A percentile compares a stretch with the other conserved stretches of the same genome.
phyloP scores from a whole-genome alignment of 2,113 vertebrate species.

The Peromyscus polionotus region DNA sequence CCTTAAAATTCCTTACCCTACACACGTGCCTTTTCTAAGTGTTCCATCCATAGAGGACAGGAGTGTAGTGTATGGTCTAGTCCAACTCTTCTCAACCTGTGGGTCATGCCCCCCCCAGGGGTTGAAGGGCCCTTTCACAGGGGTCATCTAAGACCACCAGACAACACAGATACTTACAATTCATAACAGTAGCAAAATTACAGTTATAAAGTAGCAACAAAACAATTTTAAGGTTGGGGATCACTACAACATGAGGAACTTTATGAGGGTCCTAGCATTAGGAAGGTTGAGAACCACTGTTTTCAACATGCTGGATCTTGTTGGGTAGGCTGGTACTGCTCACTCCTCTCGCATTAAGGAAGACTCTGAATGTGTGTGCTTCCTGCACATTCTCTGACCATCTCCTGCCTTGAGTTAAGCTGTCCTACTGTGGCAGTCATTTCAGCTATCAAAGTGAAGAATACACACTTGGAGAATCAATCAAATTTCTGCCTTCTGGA shows the following conservation, averaged over 20 bases:
- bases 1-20: background rate
- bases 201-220: background rate
- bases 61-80: background rate
- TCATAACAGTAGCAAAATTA: background rate
- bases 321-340: background rate
- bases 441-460: background rate
- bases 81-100: background rate
- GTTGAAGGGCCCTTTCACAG: background rate
- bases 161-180: background rate
- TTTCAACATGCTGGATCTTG: background rate
- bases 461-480: background rate
- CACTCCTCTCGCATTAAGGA: background rate
- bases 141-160: background rate
- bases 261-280: background rate
- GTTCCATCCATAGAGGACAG: background rate
- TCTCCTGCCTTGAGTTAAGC: background rate
- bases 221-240: background rate
- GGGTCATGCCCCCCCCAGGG: background rate
- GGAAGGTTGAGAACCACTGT: background rate
- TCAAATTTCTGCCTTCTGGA: slow-evolving; percentile 17
- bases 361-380: background rate
- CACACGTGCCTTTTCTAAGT: background rate
- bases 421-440: background rate
- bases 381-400: background rate
- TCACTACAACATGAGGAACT: background rate